Evolutionary conservation across 2,888 invertebrate genomes (phyloP), one percentile per base, ranked within the genome.

Genomic region (Pecten maximus): DNA sequence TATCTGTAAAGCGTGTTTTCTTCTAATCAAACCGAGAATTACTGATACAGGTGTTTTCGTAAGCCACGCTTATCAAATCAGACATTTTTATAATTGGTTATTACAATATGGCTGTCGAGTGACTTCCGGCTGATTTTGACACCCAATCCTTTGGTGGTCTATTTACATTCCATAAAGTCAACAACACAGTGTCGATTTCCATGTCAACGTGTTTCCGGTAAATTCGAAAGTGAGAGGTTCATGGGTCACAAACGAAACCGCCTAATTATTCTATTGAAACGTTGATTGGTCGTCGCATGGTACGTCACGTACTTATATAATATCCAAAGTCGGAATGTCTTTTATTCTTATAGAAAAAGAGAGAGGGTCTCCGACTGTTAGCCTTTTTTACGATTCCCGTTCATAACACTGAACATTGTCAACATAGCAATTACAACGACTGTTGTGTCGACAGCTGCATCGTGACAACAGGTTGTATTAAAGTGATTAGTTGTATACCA

Each of bases 401-500:
- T 28, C 35, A 74, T 15, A 10, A 74, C 35, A n/a, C 54, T 19
- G 0, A 54, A 15, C 48, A n/a, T 16, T 12, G 12, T 60, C 6
- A 60, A 60, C 60, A 60, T 12, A 44, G 16, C 60, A 60, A 60
- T 60, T 60, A n/a, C 60, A 60, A 3, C 60, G 12, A n/a, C 4
- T 8, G 15, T 60, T 60, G 10, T 74, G 23, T 8, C 74, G 74
- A 10, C 74, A 74, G 74, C 74, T 74, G 74, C 35, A 74, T 10
- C 74, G 74, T 15, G 74, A 74, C 74, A 74, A 74, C 74, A 74
- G 74, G 74, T 74, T 74, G 74, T 74, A 35, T 28, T 60, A 35
- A 54, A 28, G 74, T 74, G 35, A 35, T 74, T 74, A 10, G 35
- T 35, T 74, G 6, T 74, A 35, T 74, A 35, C 74, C 35, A 23